These are phyloP conservation scores for Characodon lateralis DNA, from an alignment of 2,797 vertebrate genomes.

Conservation along the genomic window DNA sequence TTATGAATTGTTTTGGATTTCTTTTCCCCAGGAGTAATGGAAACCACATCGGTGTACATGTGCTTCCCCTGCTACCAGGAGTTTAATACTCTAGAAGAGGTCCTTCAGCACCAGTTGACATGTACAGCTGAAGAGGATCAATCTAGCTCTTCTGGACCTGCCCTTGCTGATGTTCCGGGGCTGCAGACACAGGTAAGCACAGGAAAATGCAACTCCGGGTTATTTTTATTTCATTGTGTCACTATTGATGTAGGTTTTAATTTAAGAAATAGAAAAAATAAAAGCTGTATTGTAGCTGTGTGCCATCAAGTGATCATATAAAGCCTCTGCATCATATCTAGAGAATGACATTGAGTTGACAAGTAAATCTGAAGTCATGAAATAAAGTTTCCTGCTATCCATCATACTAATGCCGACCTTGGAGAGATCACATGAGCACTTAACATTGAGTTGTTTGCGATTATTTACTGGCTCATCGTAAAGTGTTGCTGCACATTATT, in stretches of 20 bases:
- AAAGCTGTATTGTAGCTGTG: conserved; percentile 1
- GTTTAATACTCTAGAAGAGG: conserved; percentile 84
- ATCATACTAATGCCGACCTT: conserved; percentile 41
- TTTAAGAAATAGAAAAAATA: background rate
- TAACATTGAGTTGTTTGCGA: conserved; percentile 44
- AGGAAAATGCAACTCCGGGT: background rate
- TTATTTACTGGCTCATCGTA: conserved; percentile 46
- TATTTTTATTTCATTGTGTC: conserved; percentile 9
- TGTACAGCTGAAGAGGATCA: conserved; percentile 79
- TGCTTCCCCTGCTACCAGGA: conserved; percentile 87
- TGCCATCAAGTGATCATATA: background rate
- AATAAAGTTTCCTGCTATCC: conserved; percentile 29
- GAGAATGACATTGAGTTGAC: conserved; percentile 33
- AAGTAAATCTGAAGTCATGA: conserved; percentile 41
- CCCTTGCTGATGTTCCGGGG: conserved; percentile 45
- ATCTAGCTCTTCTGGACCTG: conserved; percentile 47
- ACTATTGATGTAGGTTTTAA: conserved; percentile 13
- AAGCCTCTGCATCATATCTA: conserved; percentile 25
- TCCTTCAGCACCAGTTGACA: conserved; percentile 84
- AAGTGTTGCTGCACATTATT: conserved; percentile 28
- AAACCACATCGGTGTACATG: conserved; percentile 84
- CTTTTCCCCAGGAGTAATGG: conserved; percentile 70
- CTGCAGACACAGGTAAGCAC: conserved; percentile 67
- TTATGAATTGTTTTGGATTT: conserved; percentile 52
- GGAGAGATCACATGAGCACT: conserved; percentile 33